Base-by-base conservation (phyloP, 2,797 vertebrate genomes). In the Petrocephalus sullivani region DNA sequence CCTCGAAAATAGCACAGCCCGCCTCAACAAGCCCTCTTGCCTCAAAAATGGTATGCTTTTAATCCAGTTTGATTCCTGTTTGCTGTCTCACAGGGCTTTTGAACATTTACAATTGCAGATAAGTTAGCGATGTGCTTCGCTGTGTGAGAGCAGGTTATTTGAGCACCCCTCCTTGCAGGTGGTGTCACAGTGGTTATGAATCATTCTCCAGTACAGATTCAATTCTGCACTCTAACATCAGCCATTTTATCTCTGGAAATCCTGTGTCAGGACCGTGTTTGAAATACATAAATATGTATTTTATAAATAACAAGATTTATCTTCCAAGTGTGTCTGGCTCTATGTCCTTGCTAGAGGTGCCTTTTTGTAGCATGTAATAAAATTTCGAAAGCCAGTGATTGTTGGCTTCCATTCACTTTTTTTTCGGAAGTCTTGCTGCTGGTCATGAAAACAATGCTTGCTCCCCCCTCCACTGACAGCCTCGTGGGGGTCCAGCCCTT, bases 341-440 rank as follows among this genome's bases (percentile, higher is more conserved):
- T 28, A 53, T 64, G n/a, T 87, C 87, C 71, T 84, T 83, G 71
- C 87, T 87, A 78, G 54, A 75, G 49, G 54, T 78, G 64, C 23
- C n/a, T 86, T 87, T 41, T 19, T 51, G 75, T 41, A 21, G 64
- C 53, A 2, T 81, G 64, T 81, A 56, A 82, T 53, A 37, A 84
- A 85, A 81, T 84, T 16, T 12, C 12, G 56, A 57, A 60, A 83
- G 33, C 56, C 14, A 28, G 49, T 71, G 84, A 88, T 89, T 71
- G 89, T 67, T 86, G 21, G 67, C 75, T 88, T 86, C 82, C 89
- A 60, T 49, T 88, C 51, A 33, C 51, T 89, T 61, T 85, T 33
- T 86, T 81, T 5, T 81, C 16, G 37, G 75, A 81, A 81, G 56
- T 58, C 3, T 58, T 46, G 41, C 41, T 46, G 41, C 41, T 46